A percentile compares a stretch with the other conserved stretches of the same genome.
phyloP scores from a whole-genome alignment of 2,113 vertebrate species.

The Eublepharis macularius region DNA sequence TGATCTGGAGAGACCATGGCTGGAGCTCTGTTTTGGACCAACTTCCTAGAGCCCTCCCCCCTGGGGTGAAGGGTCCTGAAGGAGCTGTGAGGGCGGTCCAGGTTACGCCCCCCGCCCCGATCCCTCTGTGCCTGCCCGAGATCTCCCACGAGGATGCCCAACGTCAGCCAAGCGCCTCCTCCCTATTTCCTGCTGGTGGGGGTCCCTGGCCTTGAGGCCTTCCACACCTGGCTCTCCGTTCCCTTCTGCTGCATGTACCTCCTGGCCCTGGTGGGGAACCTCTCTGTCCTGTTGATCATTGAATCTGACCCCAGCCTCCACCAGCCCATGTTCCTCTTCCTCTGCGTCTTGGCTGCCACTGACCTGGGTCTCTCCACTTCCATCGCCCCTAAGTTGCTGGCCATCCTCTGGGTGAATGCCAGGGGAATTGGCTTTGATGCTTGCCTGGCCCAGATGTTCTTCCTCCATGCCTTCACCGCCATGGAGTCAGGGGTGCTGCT shows the following conservation, averaged over 20 bases:
- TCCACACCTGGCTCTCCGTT: constrained; percentile 6
- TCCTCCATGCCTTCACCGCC: constrained; percentile 11
- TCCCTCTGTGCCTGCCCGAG: too few relatives aligned
- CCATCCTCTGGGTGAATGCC: constrained; percentile 13
- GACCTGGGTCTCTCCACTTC: constrained; percentile 25
- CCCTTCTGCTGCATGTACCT: constrained; percentile 17
- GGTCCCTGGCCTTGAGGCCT: constrained; percentile 14
- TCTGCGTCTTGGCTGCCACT: background rate
- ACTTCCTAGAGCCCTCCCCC: too few relatives aligned
- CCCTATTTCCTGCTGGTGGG: background rate
- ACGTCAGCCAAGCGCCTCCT: too few relatives aligned
- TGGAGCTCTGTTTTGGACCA: too few relatives aligned
- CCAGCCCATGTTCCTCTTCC: constrained; percentile 18
- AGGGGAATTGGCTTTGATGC: constrained; percentile 2
- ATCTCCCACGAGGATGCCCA: too few relatives aligned
- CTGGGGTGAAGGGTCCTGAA: too few relatives aligned
- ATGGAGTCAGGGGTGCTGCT: constrained; percentile 31
- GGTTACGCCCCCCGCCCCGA: too few relatives aligned
- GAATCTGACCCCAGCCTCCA: background rate
- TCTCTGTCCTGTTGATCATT: background rate
- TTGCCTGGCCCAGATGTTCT: constrained; percentile 28
- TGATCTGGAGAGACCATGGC: too few relatives aligned
- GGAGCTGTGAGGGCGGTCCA: too few relatives aligned
- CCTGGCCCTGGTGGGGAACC: constrained; percentile 14
- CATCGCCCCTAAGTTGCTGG: background rate